Evolutionary conservation across 2,888 invertebrate genomes (phyloP).

Genomic region (Athalia rosae): DNA sequence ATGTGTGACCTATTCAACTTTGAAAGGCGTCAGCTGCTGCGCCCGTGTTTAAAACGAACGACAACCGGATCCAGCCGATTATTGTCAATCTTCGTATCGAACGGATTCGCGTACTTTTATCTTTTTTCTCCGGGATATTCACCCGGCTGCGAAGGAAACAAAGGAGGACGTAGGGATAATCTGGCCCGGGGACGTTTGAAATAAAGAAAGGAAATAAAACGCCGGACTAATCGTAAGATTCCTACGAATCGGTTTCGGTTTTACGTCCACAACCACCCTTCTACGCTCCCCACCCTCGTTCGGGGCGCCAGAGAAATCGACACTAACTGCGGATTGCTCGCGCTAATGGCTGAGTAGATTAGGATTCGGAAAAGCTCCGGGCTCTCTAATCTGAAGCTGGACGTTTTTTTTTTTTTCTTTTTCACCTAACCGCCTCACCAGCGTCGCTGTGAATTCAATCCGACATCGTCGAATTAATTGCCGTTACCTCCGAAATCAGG

Average conservation of each 20-base stretch:
- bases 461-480: too few species aligned
- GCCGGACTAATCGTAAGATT: background rate
- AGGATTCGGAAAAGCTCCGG: constrained; percentile 21
- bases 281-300: background rate
- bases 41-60: background rate
- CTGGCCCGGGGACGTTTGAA: too few species aligned
- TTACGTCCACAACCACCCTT: constrained; percentile 21
- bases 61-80: background rate
- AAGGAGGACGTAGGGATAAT: background rate
- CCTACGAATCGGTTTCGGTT: constrained; percentile 27
- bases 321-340: constrained; percentile 33
- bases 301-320: constrained; percentile 30
- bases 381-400: background rate
- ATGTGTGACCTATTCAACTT: constrained; percentile 18
- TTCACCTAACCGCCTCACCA: too few species aligned
- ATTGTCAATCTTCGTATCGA: too few species aligned
- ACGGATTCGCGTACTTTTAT: background rate
- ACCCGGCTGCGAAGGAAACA: background rate
- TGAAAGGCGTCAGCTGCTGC: background rate
- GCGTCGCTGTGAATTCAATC: too few species aligned
- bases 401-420: too few species aligned
- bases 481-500: too few species aligned
- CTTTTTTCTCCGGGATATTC: background rate
- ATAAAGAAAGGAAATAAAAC: background rate
- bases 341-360: constrained; percentile 25